Evolutionary conservation across 2,888 invertebrate genomes (phyloP).

Genomic region (Ellobium chinense): DNA sequence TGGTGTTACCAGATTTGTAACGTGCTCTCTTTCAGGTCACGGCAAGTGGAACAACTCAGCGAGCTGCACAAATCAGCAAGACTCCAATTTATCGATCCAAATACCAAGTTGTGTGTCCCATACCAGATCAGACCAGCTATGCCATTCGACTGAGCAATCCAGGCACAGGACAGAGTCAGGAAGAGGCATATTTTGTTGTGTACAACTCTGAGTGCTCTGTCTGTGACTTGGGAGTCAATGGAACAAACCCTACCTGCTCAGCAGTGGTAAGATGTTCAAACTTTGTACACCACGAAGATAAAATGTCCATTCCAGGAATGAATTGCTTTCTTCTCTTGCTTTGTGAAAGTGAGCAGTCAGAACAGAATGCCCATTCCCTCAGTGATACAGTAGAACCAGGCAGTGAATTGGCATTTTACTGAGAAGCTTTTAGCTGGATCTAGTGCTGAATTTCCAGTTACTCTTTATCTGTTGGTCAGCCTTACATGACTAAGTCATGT

Average conservation of each 20-base stretch:
- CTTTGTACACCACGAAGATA: no score
- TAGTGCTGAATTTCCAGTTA: no score
- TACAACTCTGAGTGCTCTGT: slow-evolving; percentile 50
- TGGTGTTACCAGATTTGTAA: no score
- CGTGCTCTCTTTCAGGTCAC: slow-evolving; percentile 42
- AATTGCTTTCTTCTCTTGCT: no score
- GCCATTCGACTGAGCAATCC: slow-evolving; percentile 54
- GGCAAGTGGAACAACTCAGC: slow-evolving; percentile 26
- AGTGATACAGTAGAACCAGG: neutral
- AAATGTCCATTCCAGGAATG: no score
- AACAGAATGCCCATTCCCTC: no score
- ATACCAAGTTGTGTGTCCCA: slow-evolving; percentile 47
- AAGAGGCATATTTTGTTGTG: slow-evolving; percentile 48
- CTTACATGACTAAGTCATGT: no score
- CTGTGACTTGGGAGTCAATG: slow-evolving; percentile 43
- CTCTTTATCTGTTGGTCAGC: no score
- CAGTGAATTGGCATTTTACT: neutral
- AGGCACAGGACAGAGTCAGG: slow-evolving; percentile 24
- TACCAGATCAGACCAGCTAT: slow-evolving; percentile 53
- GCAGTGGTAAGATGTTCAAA: slow-evolving; percentile 39
- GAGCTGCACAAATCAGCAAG: neutral
- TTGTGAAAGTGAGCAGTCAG: no score
- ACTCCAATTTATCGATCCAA: slow-evolving; percentile 46
- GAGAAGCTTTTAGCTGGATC: no score
- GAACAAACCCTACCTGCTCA: slow-evolving; percentile 48